Evolutionary conservation across 2,888 invertebrate genomes (phyloP), one percentile per base, ranked within the genome.

Genomic region (Corythucha ciliata): DNA sequence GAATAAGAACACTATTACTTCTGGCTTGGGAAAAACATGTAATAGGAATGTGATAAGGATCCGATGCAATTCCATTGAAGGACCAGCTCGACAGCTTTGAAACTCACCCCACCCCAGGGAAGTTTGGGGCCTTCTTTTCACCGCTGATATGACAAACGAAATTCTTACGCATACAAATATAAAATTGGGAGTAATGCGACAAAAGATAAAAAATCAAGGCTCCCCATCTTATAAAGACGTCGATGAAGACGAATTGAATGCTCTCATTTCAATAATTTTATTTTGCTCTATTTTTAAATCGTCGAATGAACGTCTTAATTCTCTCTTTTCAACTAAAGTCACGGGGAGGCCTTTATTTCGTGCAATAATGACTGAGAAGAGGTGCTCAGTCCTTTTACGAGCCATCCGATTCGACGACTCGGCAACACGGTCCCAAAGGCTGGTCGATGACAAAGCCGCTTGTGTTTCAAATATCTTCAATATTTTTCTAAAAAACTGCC

Each of bases 391-490:
- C 6, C 40, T 52, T 10, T 22, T 53, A 22, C 18, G 34, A 25
- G 36, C 42, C 22, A 27, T 53, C 6, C 41, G 53, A 4, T 53
- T 53, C 37, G 53, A 53, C 36, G 42, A 42, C 36, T 12, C 42
- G 8, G 18, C 14, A 18, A 37, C 48, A 36, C 22, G 53, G 20
- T 7, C 12, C 26, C 42, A 33, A 14, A 44, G 45, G 16, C n/a
- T 10, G 7, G 16, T 24, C 14, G 33, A 20, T 21, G 49, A 49
- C 14, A n/a, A 2, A 12, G 44, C 45, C 10, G 55, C 57, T 10
- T 40, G 41, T 2, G 54, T 57, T 29, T 37, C 41, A 7, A 24
- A 48, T n/a, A 24, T 57, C 8, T 57, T 57, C 36, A 14, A 37
- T 20, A 37, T 18, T 2, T 54, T 55, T 27, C 24, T 57, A 10